Percentiles rank a stretch among this genome's conserved stretches.
phyloP scores from a whole-genome alignment of 2,113 vertebrate genomes.

The Isurus oxyrinchus region DNA sequence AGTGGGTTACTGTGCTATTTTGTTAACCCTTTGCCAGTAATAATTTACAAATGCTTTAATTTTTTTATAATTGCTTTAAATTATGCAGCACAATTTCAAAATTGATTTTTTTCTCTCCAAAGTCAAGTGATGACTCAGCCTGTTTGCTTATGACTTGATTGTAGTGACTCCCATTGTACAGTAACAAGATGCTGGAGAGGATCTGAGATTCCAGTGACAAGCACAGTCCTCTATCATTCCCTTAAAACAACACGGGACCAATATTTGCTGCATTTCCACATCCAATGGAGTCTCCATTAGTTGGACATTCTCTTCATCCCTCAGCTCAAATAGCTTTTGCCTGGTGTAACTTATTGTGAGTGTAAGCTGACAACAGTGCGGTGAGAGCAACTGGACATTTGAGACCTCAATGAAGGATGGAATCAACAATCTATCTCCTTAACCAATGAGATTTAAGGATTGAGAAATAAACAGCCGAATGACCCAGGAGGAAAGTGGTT shows the following conservation, averaged over 20 bases:
- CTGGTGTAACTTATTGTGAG: neutral
- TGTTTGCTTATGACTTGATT: neutral
- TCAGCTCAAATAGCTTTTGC: neutral
- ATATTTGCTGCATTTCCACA: neutral
- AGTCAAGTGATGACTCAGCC: slow-evolving; percentile 41
- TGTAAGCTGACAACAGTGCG: neutral
- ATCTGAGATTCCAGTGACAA: neutral
- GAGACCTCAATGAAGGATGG: neutral
- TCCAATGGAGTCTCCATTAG: neutral
- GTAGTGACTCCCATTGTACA: neutral
- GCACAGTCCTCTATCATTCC: neutral
- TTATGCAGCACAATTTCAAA: neutral
- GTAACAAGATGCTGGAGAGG: neutral
- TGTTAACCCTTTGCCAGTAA: slow-evolving; percentile 56
- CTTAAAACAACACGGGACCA: neutral
- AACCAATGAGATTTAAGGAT: neutral
- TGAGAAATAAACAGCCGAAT: neutral
- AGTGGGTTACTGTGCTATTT: slow-evolving; percentile 50
- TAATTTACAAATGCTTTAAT: slow-evolving; percentile 44
- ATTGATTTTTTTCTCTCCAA: slow-evolving; percentile 14
- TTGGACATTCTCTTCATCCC: neutral
- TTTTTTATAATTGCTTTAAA: slow-evolving; percentile 37
- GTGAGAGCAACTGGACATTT: neutral
- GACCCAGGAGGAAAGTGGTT: neutral
- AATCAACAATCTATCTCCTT: neutral